Base-by-base conservation (phyloP, 2,113 vertebrate genomes). In the Malurus alboscapulatus region DNA sequence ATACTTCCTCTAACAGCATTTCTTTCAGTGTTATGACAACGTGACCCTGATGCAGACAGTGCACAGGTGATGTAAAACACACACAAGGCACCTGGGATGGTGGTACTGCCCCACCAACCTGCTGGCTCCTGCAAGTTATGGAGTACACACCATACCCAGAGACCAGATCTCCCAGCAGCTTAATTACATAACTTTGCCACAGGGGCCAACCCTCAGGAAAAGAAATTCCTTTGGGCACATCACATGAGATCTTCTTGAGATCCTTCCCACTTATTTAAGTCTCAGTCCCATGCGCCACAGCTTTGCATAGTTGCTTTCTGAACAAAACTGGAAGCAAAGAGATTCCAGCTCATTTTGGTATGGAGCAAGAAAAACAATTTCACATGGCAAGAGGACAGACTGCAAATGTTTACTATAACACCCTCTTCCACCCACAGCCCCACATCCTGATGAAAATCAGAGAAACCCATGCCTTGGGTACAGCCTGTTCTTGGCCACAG, bases 131-230 rank as follows among this genome's bases (percentile, higher is more conserved):
- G 14, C n/a, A 36, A 42, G 67, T 38, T 34, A 17, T 0, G 19
- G 36, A 38, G 40, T 9, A 1, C 58, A 32, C 73, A 38, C 12
- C 4, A 4, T 4, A 48, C 21, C 50, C 44, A 34, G 29, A 0
- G 3, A 78, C 45, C 40, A 79, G 13, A 61, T 32, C 67, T 76
- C 66, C 47, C n/a, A 66, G 71, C 66, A 79, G 66, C 38, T 62
- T 22, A 32, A 61, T 66, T 69, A 73, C 4, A 0, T 0, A 44
- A 38, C 50, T 77, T 63, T 50, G 29, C 50, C 34, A 21, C 48
- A 45, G 4, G n/a, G 38, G 32, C 59, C 45, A 78, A 13, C 13
- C 24, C 21, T 38, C 26, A 63, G 68, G 51, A 73, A 76, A 93
- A 75, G 63, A 74, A 93, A 84, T 67, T 90, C 55, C 51, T 86